Conservation (phyloP, 2,797 vertebrate species). For the Furcifer pardalis region DNA sequence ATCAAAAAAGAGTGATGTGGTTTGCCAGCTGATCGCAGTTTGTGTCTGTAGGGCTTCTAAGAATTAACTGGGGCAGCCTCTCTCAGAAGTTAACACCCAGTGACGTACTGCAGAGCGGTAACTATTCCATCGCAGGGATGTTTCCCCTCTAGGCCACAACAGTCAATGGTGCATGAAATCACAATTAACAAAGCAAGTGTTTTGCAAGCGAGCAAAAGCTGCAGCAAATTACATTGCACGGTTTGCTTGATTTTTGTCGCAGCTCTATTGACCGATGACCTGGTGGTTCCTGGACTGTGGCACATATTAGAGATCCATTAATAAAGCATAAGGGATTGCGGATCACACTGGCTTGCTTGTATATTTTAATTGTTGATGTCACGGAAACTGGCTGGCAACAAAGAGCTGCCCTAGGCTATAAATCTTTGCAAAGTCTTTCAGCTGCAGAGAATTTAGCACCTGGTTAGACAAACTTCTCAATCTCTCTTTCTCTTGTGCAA, state of each 20-base stretch:
- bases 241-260: slow-evolving; percentile 72
- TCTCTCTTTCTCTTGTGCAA: neutral
- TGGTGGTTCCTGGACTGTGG: slow-evolving; percentile 69
- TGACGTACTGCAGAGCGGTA: slow-evolving; percentile 28
- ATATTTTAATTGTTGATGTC: slow-evolving; percentile 59
- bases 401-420: slow-evolving; percentile 50
- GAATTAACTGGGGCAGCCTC: slow-evolving; percentile 35
- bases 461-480: neutral
- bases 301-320: slow-evolving; percentile 72
- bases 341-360: slow-evolving; percentile 61
- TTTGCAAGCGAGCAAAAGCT: slow-evolving; percentile 74
- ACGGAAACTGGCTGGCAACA: slow-evolving; percentile 58
- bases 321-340: slow-evolving; percentile 75
- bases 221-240: slow-evolving; percentile 75
- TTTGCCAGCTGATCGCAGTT: neutral
- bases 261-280: slow-evolving; percentile 59
- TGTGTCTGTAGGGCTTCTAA: slow-evolving; percentile 21
- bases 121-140: slow-evolving; percentile 59
- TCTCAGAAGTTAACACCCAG: slow-evolving; percentile 10
- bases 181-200: slow-evolving; percentile 80
- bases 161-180: slow-evolving; percentile 77
- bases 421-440: slow-evolving; percentile 35
- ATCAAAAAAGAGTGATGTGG: neutral
- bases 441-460: slow-evolving; percentile 1
- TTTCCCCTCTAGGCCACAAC: slow-evolving; percentile 68